Evolutionary conservation across 2,113 vertebrate species (phyloP), one percentile per base, ranked within the genome.

Genomic region (Anguilla rostrata): DNA sequence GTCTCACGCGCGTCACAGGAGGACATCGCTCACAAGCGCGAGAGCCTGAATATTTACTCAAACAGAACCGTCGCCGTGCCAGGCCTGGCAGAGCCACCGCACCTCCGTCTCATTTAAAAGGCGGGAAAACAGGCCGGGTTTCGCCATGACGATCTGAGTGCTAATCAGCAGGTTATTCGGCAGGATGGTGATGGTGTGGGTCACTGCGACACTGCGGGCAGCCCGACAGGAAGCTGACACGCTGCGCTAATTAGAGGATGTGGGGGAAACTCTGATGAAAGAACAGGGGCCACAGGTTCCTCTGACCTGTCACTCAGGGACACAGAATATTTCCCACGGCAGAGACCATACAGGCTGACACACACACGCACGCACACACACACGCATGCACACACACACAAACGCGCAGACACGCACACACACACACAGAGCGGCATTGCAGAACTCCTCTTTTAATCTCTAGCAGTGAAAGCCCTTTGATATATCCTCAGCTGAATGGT

Each of bases 101-200:
- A 41, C 26, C 57, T 85, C 84, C 3, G 66, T 79, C 41, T 57
- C 80, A 80, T 85, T 85, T 60, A 81, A 86, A 34, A 11, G 49
- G 43, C 9, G 1, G 7, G 29, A 29, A 20, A n/a, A 82, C 49
- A 83, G n/a, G 56, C 9, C 5, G 34, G 56, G 43, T 46, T 29
- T 60, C 56, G 41, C 78, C 81, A 15, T 34, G 34, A 34, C 8
- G 3, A 15, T 63, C 39, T 86, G 39, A 66, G 16, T 82, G 82
- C 82, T 66, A 86, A 63, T 86, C 78, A 8, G 20, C 15, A 29
- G 40, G 79, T 34, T 71, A 20, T 56, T 26, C 29, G 78, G 63
- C 57, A 86, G 49, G 12, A 63, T 81, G 34, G 22, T 41, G 53
- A n/a, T 39, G 63, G 20, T 41, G 53, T 40, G 53, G 63, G 20